These are phyloP conservation scores for Grantiella picta DNA, from an alignment of 2,113 vertebrate genomes.

Conservation along the genomic window DNA sequence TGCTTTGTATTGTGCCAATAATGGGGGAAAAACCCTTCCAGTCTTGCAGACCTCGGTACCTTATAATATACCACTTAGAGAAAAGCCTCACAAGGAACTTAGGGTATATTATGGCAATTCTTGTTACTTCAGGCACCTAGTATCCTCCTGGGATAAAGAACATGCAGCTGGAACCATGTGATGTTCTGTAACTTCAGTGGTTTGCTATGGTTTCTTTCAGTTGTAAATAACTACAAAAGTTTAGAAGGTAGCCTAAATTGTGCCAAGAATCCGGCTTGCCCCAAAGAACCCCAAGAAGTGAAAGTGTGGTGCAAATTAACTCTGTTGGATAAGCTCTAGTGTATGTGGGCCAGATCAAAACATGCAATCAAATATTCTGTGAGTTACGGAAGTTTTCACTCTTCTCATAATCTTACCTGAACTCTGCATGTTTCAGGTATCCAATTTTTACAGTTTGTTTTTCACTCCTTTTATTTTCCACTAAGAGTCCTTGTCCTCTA, in stretches of 20 bases:
- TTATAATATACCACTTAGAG: not conserved
- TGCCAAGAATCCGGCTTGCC: not conserved
- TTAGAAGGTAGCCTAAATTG: not conserved
- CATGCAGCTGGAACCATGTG: not conserved
- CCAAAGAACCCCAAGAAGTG: not conserved
- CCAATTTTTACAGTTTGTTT: not conserved
- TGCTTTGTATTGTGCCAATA: not conserved
- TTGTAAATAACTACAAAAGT: not conserved
- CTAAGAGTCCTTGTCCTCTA: not conserved
- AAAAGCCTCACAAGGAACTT: not conserved
- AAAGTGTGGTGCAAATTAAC: not conserved
- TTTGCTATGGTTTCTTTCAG: not conserved
- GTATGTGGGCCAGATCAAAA: not conserved
- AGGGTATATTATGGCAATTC: not conserved
- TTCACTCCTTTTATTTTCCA: not conserved
- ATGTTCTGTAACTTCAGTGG: not conserved
- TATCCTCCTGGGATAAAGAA: not conserved
- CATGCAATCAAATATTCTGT: not conserved
- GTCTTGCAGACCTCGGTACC: not conserved
- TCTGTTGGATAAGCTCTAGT: not conserved
- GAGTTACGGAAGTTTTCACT: not conserved
- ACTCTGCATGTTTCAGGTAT: not conserved
- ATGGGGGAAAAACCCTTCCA: rapidly evolving
- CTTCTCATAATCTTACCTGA: not conserved
- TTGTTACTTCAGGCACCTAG: not conserved